These are phyloP conservation scores for Tetramorium parvispinum DNA, from an alignment of 1,140 invertebrate genomes.

Conservation along the genomic window DNA sequence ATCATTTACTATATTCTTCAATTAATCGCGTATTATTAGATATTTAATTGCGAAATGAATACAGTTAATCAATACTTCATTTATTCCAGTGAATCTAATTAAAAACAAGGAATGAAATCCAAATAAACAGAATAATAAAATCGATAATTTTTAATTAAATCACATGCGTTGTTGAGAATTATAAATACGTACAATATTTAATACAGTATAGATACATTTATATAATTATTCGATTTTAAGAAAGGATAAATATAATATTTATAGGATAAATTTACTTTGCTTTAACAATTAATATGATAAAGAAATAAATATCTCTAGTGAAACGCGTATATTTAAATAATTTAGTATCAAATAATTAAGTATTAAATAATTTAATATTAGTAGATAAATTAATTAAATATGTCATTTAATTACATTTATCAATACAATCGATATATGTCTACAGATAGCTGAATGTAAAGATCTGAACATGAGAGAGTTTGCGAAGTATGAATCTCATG, in stretches of 20 bases:
- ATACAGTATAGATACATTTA: neutral
- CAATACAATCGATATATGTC: neutral
- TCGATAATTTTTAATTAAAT: neutral
- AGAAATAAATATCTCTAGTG: neutral
- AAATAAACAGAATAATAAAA: neutral
- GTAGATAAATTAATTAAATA: neutral
- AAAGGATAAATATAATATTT: neutral
- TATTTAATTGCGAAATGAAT: slow-evolving; percentile 2
- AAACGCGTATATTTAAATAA: neutral
- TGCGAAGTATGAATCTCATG: neutral
- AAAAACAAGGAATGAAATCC: neutral
- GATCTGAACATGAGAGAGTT: neutral
- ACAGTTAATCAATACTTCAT: neutral
- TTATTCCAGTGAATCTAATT: neutral
- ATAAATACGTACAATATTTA: neutral
- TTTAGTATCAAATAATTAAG: neutral
- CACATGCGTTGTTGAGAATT: neutral
- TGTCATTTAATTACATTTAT: neutral
- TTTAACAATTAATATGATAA: neutral
- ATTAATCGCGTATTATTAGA: neutral
- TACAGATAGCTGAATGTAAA: neutral
- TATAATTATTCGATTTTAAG: neutral
- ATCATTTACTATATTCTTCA: no score
- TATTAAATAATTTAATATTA: neutral
- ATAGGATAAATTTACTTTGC: neutral